Evolutionary conservation across 1,140 invertebrate genomes (phyloP).

Genomic region (Notospermus geniculatus): DNA sequence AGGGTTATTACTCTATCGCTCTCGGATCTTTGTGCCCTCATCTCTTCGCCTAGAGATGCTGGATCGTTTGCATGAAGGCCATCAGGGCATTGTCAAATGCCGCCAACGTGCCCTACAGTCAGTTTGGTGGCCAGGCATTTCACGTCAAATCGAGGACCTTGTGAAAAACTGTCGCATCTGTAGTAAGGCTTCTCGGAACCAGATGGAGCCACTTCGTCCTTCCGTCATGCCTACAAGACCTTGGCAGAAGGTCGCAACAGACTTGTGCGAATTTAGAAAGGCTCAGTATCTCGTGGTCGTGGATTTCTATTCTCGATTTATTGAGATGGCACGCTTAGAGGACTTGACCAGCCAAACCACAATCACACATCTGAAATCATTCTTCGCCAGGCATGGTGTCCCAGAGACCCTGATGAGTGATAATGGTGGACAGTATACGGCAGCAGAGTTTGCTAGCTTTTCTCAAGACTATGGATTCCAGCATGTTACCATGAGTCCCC

Average conservation of each 20-base stretch:
- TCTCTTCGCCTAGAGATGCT: no score
- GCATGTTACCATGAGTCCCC: no score
- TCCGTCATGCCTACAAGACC: slow-evolving; percentile 21
- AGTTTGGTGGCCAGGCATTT: slow-evolving; percentile 25
- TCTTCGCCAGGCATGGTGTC: slow-evolving; percentile 31
- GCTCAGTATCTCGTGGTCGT: slow-evolving; percentile 19
- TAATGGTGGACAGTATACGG: slow-evolving; percentile 31
- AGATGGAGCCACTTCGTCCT: slow-evolving; percentile 22
- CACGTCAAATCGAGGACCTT: slow-evolving; percentile 17
- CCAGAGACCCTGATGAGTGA: slow-evolving; percentile 26
- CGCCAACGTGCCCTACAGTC: slow-evolving; percentile 15
- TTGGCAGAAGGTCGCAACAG: slow-evolving; percentile 17
- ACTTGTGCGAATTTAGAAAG: slow-evolving; percentile 13
- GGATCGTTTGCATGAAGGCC: no score
- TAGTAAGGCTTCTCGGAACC: no score
- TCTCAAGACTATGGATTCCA: no score
- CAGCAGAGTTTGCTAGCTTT: no score
- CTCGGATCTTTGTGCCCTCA: slow-evolving; percentile 2
- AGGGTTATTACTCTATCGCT: slow-evolving; percentile 11
- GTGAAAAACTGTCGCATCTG: no score
- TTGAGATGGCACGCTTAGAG: slow-evolving; percentile 17
- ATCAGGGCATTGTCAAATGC: slow-evolving; percentile 24
- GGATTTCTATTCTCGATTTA: slow-evolving; percentile 22
- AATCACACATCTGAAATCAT: slow-evolving; percentile 23
- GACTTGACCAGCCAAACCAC: slow-evolving; percentile 13